Base-by-base conservation (phyloP, 2,113 vertebrate genomes). In the Macquaria ambigua region DNA sequence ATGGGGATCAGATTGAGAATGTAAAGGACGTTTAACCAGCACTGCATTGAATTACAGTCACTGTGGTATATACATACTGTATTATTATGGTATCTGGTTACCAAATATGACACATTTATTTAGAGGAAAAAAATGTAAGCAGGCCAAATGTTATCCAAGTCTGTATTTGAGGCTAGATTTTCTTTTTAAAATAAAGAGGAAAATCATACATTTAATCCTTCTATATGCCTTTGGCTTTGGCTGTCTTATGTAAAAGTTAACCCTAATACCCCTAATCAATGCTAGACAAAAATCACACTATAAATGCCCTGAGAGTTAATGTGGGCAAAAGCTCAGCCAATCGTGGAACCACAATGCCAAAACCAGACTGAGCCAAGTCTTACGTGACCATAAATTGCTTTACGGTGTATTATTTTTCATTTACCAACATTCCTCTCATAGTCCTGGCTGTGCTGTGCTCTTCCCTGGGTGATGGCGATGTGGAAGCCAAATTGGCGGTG, bases 231-330 rank as follows among this genome's bases (percentile, higher is more conserved):
- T 74, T 46, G 28, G 28, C 56, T 71, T 53, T 53, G 15, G 23
- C 5, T 80, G 18, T 55, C 8, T 46, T 37, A 50, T 79, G 21
- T 59, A 56, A 80, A 83, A 14, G 6, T 56, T 75, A 53, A 71
- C 63, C n/a, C 5, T 39, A 77, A 70, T 34, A 74, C 3, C 28
- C 23, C 28, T 74, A 62, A 75, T 89, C 72, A 77, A 8, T 50
- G 18, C n/a, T 15, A 43, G 31, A 46, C 28, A 28, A 61, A 72
- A 74, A 77, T 73, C 6, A 53, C 39, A 50, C 21, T 23, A 67
- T 11, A 74, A 84, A 74, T 71, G 18, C 18, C 59, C 2, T 10
- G 16, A 34, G 39, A 62, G 61, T 48, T 21, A 15, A 72, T 71
- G 50, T 64, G 8, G 25, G 50, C 56, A 67, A 55, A 74, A 63